Evolutionary conservation across 2,113 vertebrate species (phyloP), one percentile per base, ranked within the genome.

Genomic region (Mellivora capensis): DNA sequence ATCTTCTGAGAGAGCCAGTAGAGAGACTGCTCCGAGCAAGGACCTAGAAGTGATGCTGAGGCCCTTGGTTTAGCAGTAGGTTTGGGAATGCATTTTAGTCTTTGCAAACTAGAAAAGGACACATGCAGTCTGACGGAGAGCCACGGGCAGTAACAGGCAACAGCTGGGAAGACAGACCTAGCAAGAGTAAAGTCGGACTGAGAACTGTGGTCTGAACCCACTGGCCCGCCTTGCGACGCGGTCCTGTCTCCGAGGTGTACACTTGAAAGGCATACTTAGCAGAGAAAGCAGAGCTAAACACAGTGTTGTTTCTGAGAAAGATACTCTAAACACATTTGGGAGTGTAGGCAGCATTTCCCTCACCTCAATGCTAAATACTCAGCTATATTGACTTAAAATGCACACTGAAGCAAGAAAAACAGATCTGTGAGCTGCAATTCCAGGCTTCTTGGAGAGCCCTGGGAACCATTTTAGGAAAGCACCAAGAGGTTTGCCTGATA

Each of bases 401-500:
- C 97, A 98, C 98, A 98, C 87, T 62, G 92, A 96, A 98, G 97
- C 98, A 98, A 98, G 97, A 98, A 98, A 98, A 98, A 98, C 97
- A 98, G 97, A 98, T 97, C 98, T 96, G 96, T 96, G 97, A 98
- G 98, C 91, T 97, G 96, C 96, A 98, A 92, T 96, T 97, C 96
- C 93, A 96, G 89, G 91, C 93, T 98, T 95, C 47, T 97, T 93
- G 72, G 81, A 95, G 98, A 98, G 96, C 98, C 97, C 96, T 25
- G 20, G 91, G 92, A 95, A 90, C 76, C 34, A 0, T 96, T 98
- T 96, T 91, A 96, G 97, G 98, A 98, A 98, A 99, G 98, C 98
- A 98, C 98, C 97, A 85, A 98, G 90, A 98, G 98, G 97, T 98
- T 98, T 97, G 98, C 98, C 98, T 97, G 97, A 98, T 98, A 98